These are phyloP conservation scores for Papilio dardanus DNA, from an alignment of 1,140 invertebrate species.

Conservation along the genomic window DNA sequence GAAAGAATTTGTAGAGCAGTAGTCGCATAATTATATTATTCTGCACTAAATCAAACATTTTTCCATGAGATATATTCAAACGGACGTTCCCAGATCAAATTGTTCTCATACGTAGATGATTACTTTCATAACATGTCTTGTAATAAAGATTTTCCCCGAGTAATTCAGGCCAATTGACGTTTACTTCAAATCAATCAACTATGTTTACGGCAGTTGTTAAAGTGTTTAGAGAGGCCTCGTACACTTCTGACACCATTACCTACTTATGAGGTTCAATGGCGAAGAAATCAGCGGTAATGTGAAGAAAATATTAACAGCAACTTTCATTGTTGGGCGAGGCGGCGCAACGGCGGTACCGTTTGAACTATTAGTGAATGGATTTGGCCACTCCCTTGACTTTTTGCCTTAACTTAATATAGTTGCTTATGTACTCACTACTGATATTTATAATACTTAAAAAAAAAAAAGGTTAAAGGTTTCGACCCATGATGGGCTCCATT, in stretches of 20 bases:
- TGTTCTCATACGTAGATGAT: neutral
- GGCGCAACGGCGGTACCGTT: neutral
- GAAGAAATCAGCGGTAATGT: slow-evolving; percentile 16
- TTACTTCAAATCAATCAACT: slow-evolving; percentile 8
- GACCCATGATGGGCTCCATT: too few species aligned
- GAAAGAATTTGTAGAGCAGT: too few species aligned
- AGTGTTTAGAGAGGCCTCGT: slow-evolving; percentile 10
- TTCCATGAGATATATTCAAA: too few species aligned
- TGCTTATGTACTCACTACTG: neutral
- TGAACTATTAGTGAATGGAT: slow-evolving; percentile 5
- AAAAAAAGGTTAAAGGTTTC: too few species aligned
- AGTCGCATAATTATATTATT: too few species aligned
- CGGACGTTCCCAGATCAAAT: too few species aligned
- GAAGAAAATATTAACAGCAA: neutral
- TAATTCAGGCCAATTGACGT: slow-evolving; percentile 8
- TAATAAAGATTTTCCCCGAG: neutral
- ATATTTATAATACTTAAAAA: neutral
- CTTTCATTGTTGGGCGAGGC: neutral
- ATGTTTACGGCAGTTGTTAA: slow-evolving; percentile 13
- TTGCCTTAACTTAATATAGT: neutral
- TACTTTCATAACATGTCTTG: neutral
- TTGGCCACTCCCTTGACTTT: neutral
- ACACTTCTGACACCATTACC: slow-evolving; percentile 17
- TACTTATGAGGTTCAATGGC: slow-evolving; percentile 9
- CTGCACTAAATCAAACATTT: too few species aligned